Evolutionary conservation across 2,888 invertebrate species (phyloP), one percentile per base, ranked within the genome.

Genomic region (Aphodius granarius): DNA sequence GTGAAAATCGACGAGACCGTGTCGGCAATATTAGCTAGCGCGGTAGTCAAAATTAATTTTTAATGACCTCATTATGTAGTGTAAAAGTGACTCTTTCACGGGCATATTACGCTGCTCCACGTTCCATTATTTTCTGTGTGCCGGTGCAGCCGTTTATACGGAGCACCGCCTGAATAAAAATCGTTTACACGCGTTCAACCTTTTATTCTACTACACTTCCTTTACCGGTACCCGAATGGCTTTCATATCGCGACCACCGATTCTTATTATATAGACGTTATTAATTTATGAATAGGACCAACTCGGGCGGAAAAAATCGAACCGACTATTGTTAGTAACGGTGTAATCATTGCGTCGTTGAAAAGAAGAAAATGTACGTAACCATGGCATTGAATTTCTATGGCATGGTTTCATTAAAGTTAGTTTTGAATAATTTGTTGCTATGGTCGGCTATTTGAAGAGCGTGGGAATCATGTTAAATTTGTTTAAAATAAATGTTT

Each of bases 321-420:
- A 73, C 64, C 15, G 43, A 13, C 76, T 71, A 73, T 76, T 76
- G 73, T 73, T 76, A 76, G 71, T 76, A 76, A 76, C 43, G 76
- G 70, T 76, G 70, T 76, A 76, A 76, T 76, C 76, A 70, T 66
- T 22, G 23, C 17, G 43, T 43, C 3, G 43, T 9, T 6, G 13
- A 43, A 43, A 23, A 23, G 9, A 43, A 43, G 13, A 43, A 6
- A 13, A 43, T 13, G 73, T 66, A 19, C 71, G 43, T 13, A 9
- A 43, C 13, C 13, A 65, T 73, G 76, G 71, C 73, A 76, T 76
- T 76, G 76, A 76, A 76, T 73, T 76, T 76, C 23, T 19, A 73
- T 23, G 43, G 43, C 13, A 43, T 13, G 43, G 43, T 43, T 43
- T 43, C n/a, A 43, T 43, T 43, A 43, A 9, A 43, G 43, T 43